These are phyloP conservation scores for Cyanoramphus novaezelandiae DNA, from an alignment of 2,113 vertebrate genomes.

Conservation along the genomic window DNA sequence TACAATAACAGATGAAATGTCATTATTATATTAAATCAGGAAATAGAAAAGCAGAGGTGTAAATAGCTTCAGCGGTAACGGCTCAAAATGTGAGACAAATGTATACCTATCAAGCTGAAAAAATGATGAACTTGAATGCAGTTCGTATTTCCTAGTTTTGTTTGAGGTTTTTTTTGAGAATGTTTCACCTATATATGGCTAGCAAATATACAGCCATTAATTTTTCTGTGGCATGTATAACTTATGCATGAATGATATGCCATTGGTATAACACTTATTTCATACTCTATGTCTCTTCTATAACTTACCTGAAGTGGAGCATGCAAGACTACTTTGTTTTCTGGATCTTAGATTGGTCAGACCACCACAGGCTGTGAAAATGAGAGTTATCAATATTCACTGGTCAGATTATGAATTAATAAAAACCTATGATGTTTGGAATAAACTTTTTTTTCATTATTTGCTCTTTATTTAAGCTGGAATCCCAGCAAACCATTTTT, in stretches of 20 bases:
- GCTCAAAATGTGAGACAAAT: not conserved
- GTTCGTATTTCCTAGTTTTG: not conserved
- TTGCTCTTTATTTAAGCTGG: not conserved
- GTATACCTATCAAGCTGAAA: not conserved
- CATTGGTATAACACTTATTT: not conserved
- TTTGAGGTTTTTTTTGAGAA: not conserved
- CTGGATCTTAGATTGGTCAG: not conserved
- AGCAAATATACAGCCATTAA: not conserved
- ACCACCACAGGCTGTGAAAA: not conserved
- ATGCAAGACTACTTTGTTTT: not conserved
- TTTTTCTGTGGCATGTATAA: not conserved
- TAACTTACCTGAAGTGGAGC: not conserved
- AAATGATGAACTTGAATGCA: not conserved
- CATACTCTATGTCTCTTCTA: not conserved
- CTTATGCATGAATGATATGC: not conserved
- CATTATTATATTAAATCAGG: not conserved
- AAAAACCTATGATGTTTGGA: not conserved
- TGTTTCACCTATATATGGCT: not conserved
- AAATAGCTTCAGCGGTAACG: not conserved
- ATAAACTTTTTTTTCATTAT: not conserved
- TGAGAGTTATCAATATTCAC: not conserved
- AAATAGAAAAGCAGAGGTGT: not conserved
- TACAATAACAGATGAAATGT: not conserved
- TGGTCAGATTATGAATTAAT: not conserved
- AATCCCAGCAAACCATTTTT: not conserved